Evolutionary conservation across 2,888 invertebrate species (phyloP), one percentile per base, ranked within the genome.

Genomic region (Drosophila falleni): DNA sequence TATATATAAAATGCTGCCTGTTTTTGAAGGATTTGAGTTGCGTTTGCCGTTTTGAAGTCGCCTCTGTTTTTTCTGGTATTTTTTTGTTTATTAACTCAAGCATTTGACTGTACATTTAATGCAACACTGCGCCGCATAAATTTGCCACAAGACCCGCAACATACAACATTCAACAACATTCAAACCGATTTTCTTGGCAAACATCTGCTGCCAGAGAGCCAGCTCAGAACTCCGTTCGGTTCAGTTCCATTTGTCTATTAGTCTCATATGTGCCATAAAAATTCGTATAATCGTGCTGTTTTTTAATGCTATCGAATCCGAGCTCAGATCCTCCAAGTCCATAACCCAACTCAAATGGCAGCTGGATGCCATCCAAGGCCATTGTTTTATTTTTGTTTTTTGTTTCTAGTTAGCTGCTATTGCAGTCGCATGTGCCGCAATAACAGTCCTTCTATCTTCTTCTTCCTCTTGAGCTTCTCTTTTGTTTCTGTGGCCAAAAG

Each of bases 211-310:
- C 67, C 47, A 49, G 46, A 29, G 46, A 29, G 8, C 8, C 15
- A 29, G 8, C 8, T 13, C n/a, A 29, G 19, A 29, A n/a, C 23
- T n/a, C 3, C 23, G 19, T 23, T 42, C 42, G 4, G 42, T 44
- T 23, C 19, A 15, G 41, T 13, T 29, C 51, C 50, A 63, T 68
- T 73, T 68, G 71, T 81, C 82, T 89, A 87, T 81, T 87, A 81
- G 86, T 81, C 89, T 86, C 88, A 85, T 85, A 87, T 89, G 86
- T 85, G 80, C 75, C 78, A 89, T 86, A 89, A 87, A 85, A 89
- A 71, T 71, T 81, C 71, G 66, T 67, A 89, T 89, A 87, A 84
- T 84, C 89, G 88, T 70, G 64, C 72, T 70, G 70, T 59, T 69
- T 74, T 78, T 78, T 77, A 74, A 79, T 74, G 79, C 74, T 53